phyloP scores from a whole-genome alignment of 1,140 invertebrate species.

The Conus betulinus region DNA sequence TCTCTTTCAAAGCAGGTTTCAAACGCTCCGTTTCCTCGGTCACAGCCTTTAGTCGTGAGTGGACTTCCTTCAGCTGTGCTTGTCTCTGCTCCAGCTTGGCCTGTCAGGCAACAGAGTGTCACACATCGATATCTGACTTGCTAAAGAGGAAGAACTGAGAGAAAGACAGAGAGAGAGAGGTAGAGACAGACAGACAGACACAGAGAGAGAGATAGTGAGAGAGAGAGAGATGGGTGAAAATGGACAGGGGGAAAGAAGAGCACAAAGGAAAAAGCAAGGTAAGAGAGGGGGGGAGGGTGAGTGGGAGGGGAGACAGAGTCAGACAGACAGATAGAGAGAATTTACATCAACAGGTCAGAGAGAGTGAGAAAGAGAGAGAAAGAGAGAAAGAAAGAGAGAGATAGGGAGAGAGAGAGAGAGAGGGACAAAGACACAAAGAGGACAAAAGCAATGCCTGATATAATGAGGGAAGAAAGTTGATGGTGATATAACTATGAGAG shows the following conservation, averaged over 20 bases:
- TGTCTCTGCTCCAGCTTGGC: slow-evolving; percentile 51
- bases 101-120: slow-evolving; percentile 26
- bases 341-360: not conserved
- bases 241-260: no score
- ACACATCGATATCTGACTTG: no score
- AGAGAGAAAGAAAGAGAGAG: slow-evolving; percentile 10
- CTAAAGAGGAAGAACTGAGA: slow-evolving; percentile 16
- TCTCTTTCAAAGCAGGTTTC: slow-evolving; percentile 49
- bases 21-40: slow-evolving; percentile 54
- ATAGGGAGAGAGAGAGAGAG: not conserved
- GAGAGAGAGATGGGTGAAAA: no score
- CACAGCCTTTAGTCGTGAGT: slow-evolving; percentile 49
- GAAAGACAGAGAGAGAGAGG: not conserved
- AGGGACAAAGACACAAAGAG: not conserved
- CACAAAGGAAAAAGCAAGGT: not conserved
- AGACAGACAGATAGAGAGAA: slow-evolving; percentile 5
- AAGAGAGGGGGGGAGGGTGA: not conserved
- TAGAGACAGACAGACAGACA: no score
- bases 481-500: no score
- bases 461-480: no score
- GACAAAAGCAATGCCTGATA: no score
- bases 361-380: slow-evolving; percentile 8
- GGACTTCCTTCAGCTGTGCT: slow-evolving; percentile 50
- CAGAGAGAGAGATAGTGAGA: no score
- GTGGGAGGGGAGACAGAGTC: not conserved